Conservation (phyloP, 2,888 invertebrate species). For the Thyatira batis region DNA sequence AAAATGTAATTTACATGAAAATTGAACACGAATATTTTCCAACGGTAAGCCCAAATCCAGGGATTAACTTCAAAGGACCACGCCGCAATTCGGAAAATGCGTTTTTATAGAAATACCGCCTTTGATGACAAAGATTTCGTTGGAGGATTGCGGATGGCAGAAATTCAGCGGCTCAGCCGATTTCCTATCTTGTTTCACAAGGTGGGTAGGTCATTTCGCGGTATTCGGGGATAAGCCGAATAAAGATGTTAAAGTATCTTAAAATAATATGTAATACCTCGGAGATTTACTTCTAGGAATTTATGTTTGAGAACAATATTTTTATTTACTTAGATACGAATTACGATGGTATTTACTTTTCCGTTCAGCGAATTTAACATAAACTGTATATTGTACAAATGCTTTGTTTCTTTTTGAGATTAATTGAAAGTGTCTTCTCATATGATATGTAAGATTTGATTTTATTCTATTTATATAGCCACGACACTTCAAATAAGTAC, state of each 20-base stretch:
- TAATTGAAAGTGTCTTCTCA: too few relatives aligned
- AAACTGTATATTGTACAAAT: too few relatives aligned
- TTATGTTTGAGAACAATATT: too few relatives aligned
- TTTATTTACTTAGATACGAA: too few relatives aligned
- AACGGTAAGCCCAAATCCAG: conserved; percentile 59
- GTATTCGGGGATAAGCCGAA: conserved; percentile 37
- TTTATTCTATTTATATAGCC: too few relatives aligned
- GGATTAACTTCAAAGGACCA: conserved; percentile 77
- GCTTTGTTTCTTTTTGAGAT: too few relatives aligned
- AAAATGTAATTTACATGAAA: conserved; percentile 50
- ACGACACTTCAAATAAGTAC: too few relatives aligned
- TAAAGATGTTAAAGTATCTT: conserved; percentile 1
- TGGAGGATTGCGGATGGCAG: conserved; percentile 60
- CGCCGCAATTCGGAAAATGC: conserved; percentile 71
- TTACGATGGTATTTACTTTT: background rate
- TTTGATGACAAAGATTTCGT: conserved; percentile 70
- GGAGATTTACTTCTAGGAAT: background rate
- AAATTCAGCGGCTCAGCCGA: conserved; percentile 54
- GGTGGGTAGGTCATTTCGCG: conserved; percentile 47
- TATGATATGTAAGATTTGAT: too few relatives aligned
- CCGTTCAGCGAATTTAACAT: too few relatives aligned
- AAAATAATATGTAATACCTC: conserved; percentile 18
- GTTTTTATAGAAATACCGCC: conserved; percentile 75
- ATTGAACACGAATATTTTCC: conserved; percentile 43
- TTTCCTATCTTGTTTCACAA: conserved; percentile 55